Base-by-base conservation (phyloP, 1,140 invertebrate genomes). In the Heliconius congener region DNA sequence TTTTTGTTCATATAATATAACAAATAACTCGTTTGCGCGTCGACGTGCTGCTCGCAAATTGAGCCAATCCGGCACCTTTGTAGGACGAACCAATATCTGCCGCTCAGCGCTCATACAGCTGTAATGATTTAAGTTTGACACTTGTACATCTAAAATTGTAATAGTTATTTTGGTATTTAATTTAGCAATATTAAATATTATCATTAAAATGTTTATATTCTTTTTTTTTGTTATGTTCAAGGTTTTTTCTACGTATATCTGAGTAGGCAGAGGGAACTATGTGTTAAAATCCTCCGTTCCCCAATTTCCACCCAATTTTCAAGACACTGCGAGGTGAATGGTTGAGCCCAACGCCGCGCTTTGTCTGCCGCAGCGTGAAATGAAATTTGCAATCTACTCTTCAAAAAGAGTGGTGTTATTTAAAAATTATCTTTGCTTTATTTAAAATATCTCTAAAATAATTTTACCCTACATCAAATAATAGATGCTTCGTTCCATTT, bases 11-110 rank as follows among this genome's bases (percentile, higher is more conserved):
- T 81, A 82, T 83, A 82, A 87, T 84, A 84, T 84, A 85, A 86
- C 81, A 86, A 83, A 85, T 79, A 84, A 74, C 83, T 81, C 81
- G 60, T 73, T 80, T 77, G 77, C 74, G 79, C 73, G 72, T 71
- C 77, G 77, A 84, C 86, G 86, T 87, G 86, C 78, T 78, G 52
- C 19, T 19, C 37, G 57, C 81, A 87, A 85, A 87, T 87, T 87
- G 84, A 79, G 86, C 84, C 86, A 87, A 87, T 87, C 75, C 34
- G 74, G 78, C 85, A 87, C 86, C 86, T 87, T 86, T 84, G 79
- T 84, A 77, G 75, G 83, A 84, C 82, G 83, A 82, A 84, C 86
- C 84, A 83, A 87, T 86, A 83, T 85, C 86, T 84, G 83, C 84
- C 75, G 85, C 83, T 84, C 82, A 81, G 73, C 75, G 81, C 81